phyloP scores from a whole-genome alignment of 2,888 invertebrate genomes.

The Meiosimyza decipiens region DNA sequence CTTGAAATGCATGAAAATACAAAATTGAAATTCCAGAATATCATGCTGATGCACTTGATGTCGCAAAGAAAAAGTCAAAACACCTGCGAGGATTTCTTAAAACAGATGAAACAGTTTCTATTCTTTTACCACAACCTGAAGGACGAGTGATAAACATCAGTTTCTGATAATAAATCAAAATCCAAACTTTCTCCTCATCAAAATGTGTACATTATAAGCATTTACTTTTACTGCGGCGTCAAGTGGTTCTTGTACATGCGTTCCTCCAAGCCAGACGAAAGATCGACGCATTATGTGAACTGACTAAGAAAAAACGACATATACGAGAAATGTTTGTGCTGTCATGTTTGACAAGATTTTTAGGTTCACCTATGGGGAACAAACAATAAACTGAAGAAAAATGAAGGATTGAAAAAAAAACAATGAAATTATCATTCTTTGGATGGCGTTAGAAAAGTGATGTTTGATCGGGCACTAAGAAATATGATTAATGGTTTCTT shows the following conservation, averaged over 20 bases:
- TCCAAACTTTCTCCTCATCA: background rate
- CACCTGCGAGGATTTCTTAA: constrained; percentile 5
- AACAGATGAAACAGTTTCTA: constrained; percentile 5
- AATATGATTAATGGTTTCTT: constrained; percentile 16
- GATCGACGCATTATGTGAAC: background rate
- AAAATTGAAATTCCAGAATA: too few species aligned
- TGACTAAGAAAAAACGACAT: background rate
- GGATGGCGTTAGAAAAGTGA: constrained; percentile 25
- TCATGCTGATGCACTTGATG: too few species aligned
- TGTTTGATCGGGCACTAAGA: constrained; percentile 10
- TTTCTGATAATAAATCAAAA: constrained; percentile 21
- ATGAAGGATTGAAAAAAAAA: background rate
- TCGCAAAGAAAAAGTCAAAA: background rate
- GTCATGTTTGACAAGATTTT: constrained; percentile 28
- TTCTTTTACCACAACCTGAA: too few species aligned
- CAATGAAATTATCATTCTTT: constrained; percentile 6
- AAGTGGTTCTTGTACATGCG: constrained; percentile 13
- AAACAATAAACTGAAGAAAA: background rate
- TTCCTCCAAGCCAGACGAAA: background rate
- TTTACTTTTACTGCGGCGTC: constrained; percentile 17
- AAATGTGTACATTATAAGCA: constrained; percentile 30
- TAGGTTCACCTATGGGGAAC: background rate
- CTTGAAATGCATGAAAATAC: too few species aligned
- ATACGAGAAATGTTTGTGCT: constrained; percentile 4
- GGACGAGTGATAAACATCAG: background rate